Base-by-base conservation (phyloP, 2,888 invertebrate species). In the Rhodophaea formosa region DNA sequence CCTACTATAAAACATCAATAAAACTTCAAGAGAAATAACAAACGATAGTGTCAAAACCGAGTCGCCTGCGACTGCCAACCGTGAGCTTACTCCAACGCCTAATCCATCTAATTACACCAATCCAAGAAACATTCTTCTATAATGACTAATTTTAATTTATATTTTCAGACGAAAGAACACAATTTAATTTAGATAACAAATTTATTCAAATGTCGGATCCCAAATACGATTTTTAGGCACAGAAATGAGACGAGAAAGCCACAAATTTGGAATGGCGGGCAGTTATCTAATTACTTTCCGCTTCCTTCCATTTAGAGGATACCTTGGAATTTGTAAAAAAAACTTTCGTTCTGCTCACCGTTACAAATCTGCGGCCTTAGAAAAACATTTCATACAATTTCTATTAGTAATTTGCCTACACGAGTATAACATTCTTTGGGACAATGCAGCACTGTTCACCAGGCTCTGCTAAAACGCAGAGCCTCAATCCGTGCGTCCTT, bases 381-480 rank as follows among this genome's bases (percentile, higher is more conserved):
- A 66, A 69, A 68, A 64, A 66, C 67, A 66, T 69, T 71, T 69
- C 71, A 69, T 71, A 68, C 72, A 72, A 62, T 64, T 68, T 70
- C 71, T 69, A 65, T 69, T 72, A 77, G 73, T 68, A 69, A 66
- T 68, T 74, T 72, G 80, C 79, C 79, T 82, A 79, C 77, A 71
- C 76, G 74, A 82, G 77, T 81, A 81, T 77, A 82, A 85, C 89
- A 82, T 87, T 90, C 89, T 90, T 90, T 90, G 89, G 90, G 86
- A 88, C 88, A 79, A 75, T 77, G 79, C 86, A 84, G 87, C 88
- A 89, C 88, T 83, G 67, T 78, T 79, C 84, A 72, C 79, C 81
- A 69, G 84, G 76, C 86, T 80, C 85, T 89, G 81, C 89, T 90
- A 89, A 88, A 90, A 90, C 89, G 84, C 80, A 89, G 84, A 81